These are phyloP conservation scores for Sciaenops ocellatus DNA, from an alignment of 2,797 vertebrate genomes.

Conservation along the genomic window DNA sequence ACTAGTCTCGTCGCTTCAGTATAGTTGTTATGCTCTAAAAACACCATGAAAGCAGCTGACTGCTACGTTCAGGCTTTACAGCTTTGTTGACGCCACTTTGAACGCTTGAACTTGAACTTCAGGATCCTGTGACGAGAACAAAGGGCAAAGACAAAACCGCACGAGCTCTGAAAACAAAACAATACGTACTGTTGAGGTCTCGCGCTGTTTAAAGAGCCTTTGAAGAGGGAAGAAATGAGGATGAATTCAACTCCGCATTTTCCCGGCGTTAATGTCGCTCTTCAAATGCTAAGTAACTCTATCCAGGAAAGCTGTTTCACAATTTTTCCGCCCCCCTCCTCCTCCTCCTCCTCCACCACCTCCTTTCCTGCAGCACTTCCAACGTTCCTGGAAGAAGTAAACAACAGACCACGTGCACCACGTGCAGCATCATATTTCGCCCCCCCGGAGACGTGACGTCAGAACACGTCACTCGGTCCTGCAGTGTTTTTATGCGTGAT, in stretches of 20 bases:
- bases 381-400: constrained; percentile 81
- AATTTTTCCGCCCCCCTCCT: constrained; percentile 43
- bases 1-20: neutral
- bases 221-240: neutral
- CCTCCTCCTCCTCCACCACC: neutral
- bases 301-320: constrained; percentile 75
- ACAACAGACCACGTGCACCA: constrained; percentile 84
- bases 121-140: constrained; percentile 50
- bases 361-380: constrained; percentile 22
- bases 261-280: constrained; percentile 23
- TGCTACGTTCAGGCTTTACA: constrained; percentile 1
- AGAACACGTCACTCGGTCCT: neutral
- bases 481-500: constrained; percentile 1
- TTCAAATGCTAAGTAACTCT: constrained; percentile 77
- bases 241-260: constrained; percentile 53
- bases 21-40: neutral
- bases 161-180: constrained; percentile 9
- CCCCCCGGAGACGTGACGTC: constrained; percentile 46
- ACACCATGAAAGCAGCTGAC: neutral
- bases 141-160: constrained; percentile 38
- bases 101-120: constrained; percentile 26
- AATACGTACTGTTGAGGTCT: constrained; percentile 65
- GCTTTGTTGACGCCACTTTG: constrained; percentile 47
- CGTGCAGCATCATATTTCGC: constrained; percentile 71
- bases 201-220: constrained; percentile 25